Evolutionary conservation across 2,797 vertebrate genomes (phyloP).

Genomic region (Echiichthys vipera): DNA sequence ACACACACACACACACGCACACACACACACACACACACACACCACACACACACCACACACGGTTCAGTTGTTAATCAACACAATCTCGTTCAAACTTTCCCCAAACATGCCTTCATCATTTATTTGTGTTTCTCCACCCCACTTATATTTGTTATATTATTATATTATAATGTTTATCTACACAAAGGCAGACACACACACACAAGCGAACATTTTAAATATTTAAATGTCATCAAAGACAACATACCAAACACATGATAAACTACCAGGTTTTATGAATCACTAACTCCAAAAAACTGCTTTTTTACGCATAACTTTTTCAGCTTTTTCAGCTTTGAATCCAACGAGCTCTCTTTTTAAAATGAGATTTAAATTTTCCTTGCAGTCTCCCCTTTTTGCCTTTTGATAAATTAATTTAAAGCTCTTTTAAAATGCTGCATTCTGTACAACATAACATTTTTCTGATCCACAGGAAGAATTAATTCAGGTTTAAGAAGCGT

Average conservation of each 20-base stretch:
- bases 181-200: neutral
- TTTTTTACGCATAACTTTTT: too few species aligned
- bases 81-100: neutral
- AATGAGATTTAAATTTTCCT: neutral
- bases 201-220: neutral
- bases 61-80: neutral
- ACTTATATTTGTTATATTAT: neutral
- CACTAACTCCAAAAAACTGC: neutral
- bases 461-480: neutral
- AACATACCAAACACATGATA: neutral
- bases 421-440: neutral
- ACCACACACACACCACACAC: neutral
- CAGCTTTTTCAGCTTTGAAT: neutral
- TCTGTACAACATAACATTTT: neutral
- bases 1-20: neutral
- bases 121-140: neutral
- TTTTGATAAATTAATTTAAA: neutral
- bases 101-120: too few species aligned
- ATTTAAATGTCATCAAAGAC: neutral
- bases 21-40: slow-evolving; percentile 1
- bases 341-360: neutral
- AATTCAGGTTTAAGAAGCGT: neutral
- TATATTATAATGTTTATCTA: neutral
- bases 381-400: neutral
- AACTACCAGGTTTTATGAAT: neutral